Base-by-base conservation (phyloP, 1,140 invertebrate genomes). In the Drosophila equinoxialis region DNA sequence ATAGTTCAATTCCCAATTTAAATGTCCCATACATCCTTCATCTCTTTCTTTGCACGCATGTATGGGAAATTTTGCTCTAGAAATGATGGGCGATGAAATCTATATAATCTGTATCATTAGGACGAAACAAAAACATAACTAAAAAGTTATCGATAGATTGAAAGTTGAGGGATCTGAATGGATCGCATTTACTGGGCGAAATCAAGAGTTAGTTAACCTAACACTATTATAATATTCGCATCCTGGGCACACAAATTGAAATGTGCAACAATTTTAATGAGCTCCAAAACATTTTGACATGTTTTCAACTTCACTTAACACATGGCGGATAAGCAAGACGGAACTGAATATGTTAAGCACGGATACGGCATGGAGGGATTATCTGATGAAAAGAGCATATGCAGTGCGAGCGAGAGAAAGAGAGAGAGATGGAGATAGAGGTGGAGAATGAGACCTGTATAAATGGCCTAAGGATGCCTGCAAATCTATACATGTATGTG, bases 191-290 rank as follows among this genome's bases (percentile, higher is more conserved):
- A 30, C 30, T 30, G 30, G 30, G 6, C 8, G 7, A 35, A 35
- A 8, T 13, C 0, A 39, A 35, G 10, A 37, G 35, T 37, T 37
- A 37, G 17, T 48, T 48, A 58, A 48, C 60, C 67, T 78, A 68
- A 71, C 72, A 68, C 61, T 75, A 61, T 71, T 74, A 57, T 62
- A 63, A 62, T 17, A 37, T 39, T 3, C 3, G 37, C 37, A 39
- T 59, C 39, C 39, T 45, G 37, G 30, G 37, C 4, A 39, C 37
- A 39, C 11, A 59, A 65, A 68, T 77, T 74, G 20, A 26, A 79
- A 79, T 76, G 63, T 71, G 68, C 68, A 72, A 75, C 68, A 59
- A 42, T 41, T 85, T 82, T 85, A 85, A 85, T 85, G 82, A 85
- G 82, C 82, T 75, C 23, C 57, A 51, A 39, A 41, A 33, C 71